These are phyloP conservation scores for Zeus faber DNA, from an alignment of 2,113 vertebrate genomes.

Conservation along the genomic window DNA sequence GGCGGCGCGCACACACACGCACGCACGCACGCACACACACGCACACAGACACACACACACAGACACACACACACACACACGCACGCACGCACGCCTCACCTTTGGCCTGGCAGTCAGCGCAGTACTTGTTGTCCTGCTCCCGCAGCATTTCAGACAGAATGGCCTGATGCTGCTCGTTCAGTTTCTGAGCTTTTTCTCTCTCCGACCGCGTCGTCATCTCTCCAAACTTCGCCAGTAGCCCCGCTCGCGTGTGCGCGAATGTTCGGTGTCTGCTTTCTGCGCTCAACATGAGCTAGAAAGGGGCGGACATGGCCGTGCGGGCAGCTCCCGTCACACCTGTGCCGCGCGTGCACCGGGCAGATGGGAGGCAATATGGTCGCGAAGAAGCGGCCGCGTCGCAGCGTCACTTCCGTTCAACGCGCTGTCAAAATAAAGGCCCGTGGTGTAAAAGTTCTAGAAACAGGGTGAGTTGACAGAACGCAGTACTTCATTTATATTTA, in stretches of 20 bases:
- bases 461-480: neutral
- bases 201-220: slow-evolving; percentile 91
- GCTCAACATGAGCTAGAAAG: slow-evolving; percentile 11
- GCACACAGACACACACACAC: slow-evolving; percentile 3
- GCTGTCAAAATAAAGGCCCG: slow-evolving; percentile 2
- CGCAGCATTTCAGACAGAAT: slow-evolving; percentile 89
- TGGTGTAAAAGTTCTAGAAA: neutral
- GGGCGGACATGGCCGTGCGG: slow-evolving; percentile 23
- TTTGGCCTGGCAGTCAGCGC: slow-evolving; percentile 95
- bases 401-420: slow-evolving; percentile 16
- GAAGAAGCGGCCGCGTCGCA: slow-evolving; percentile 35
- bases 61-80: neutral
- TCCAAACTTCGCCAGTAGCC: slow-evolving; percentile 6
- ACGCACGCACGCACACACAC: slow-evolving; percentile 5
- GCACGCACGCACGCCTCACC: slow-evolving; percentile 61
- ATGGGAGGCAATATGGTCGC: slow-evolving; percentile 30
- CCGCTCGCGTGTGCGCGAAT: slow-evolving; percentile 2
- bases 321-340: slow-evolving; percentile 8
- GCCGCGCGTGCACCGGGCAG: slow-evolving; percentile 22
- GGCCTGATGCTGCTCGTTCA: slow-evolving; percentile 94
- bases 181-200: slow-evolving; percentile 93
- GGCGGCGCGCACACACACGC: neutral
- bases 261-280: neutral
- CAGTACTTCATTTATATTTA: neutral
- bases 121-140: slow-evolving; percentile 93